These are phyloP conservation scores for Oryzias javanicus DNA, from an alignment of 2,113 vertebrate species.

Conservation along the genomic window DNA sequence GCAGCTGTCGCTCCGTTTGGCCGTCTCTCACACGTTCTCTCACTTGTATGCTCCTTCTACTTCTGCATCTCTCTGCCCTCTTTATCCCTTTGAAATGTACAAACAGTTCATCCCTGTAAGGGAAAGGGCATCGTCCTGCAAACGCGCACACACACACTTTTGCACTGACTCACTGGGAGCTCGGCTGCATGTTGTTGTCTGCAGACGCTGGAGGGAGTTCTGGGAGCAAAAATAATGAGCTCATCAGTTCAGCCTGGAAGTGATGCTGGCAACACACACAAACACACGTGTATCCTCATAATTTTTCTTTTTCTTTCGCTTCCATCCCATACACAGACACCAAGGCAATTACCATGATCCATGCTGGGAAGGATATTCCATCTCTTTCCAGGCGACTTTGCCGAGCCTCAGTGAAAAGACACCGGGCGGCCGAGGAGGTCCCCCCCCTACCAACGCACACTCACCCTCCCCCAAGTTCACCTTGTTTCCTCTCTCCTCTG, in stretches of 20 bases:
- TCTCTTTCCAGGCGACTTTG: slow-evolving; percentile 55
- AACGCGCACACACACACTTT: slow-evolving; percentile 12
- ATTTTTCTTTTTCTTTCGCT: slow-evolving; percentile 58
- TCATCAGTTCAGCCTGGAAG: slow-evolving; percentile 72
- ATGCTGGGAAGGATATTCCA: slow-evolving; percentile 58
- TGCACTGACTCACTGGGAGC: slow-evolving; percentile 20
- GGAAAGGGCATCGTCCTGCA: slow-evolving; percentile 45
- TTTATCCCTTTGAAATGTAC: slow-evolving; percentile 21
- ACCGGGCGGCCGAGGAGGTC: slow-evolving; percentile 36
- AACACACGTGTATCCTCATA: slow-evolving; percentile 17
- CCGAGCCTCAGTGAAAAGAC: slow-evolving; percentile 58
- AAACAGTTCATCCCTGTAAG: slow-evolving; percentile 57
- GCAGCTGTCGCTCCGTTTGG: not conserved
- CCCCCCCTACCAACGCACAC: not conserved
- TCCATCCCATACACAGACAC: slow-evolving; percentile 59
- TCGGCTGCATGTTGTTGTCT: slow-evolving; percentile 50
- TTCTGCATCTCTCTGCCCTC: slow-evolving; percentile 2
- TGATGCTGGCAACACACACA: slow-evolving; percentile 59
- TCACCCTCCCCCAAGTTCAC: not conserved
- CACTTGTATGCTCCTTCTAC: not conserved
- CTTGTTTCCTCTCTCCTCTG: slow-evolving; percentile 9
- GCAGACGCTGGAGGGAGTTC: slow-evolving; percentile 62
- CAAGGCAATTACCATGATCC: slow-evolving; percentile 70
- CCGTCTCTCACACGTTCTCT: not conserved
- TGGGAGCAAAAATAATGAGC: slow-evolving; percentile 74